Evolutionary conservation across 1,140 invertebrate species (phyloP).

Genomic region (Tetramorium alpestre): DNA sequence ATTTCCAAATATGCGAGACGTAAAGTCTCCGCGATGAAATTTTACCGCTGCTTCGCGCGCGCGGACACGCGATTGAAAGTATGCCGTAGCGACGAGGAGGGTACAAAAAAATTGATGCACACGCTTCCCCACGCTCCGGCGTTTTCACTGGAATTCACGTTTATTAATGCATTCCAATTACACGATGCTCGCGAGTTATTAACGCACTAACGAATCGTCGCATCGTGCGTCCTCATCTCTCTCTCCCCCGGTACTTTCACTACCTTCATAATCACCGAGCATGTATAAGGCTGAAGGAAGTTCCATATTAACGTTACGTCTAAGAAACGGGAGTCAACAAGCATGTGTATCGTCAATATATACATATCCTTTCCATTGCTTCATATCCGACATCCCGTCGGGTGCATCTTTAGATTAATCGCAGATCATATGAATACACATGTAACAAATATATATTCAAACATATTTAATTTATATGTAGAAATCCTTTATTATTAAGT

Average conservation of each 20-base stretch:
- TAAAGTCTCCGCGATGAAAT: background rate
- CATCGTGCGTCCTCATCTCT: conserved; percentile 10
- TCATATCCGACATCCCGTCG: conserved; percentile 14
- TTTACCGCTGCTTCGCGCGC: background rate
- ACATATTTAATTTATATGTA: background rate
- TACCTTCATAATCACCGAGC: conserved; percentile 55
- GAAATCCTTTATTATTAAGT: background rate
- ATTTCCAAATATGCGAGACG: conserved; percentile 47
- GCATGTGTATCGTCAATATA: conserved; percentile 55
- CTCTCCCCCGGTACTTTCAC: conserved; percentile 68
- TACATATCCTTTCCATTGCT: conserved; percentile 69
- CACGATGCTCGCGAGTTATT: conserved; percentile 37
- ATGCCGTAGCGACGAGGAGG: background rate
- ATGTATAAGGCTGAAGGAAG: conserved; percentile 72
- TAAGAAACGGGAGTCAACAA: conserved; percentile 51
- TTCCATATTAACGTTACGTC: conserved; percentile 76
- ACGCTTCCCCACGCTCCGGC: background rate
- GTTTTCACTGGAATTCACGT: conserved; percentile 40
- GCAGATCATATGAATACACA: background rate
- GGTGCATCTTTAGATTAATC: background rate
- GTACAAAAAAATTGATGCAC: background rate
- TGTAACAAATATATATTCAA: background rate
- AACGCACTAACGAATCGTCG: conserved; percentile 43
- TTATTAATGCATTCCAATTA: conserved; percentile 43
- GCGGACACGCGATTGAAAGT: conserved; percentile 50